phyloP scores from a whole-genome alignment of 2,888 invertebrate genomes.

The Sesia apiformis region DNA sequence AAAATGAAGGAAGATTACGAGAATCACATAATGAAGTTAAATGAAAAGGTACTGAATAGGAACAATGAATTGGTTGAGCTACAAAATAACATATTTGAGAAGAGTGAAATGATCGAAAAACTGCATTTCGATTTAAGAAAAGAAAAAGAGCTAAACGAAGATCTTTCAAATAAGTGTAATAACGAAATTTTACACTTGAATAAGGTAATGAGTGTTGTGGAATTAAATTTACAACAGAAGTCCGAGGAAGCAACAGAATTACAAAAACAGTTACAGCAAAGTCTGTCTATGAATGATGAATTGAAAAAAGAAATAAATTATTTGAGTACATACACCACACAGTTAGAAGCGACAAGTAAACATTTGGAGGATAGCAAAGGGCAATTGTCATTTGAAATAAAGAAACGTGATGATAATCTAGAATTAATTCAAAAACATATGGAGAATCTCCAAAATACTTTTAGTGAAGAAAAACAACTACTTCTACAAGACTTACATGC shows the following conservation, averaged over 20 bases:
- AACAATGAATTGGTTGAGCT: slow-evolving; percentile 58
- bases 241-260: slow-evolving; percentile 8
- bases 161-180: slow-evolving; percentile 29
- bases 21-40: slow-evolving; percentile 47
- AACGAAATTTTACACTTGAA: slow-evolving; percentile 24
- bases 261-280: slow-evolving; percentile 24
- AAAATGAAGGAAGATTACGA: slow-evolving; percentile 49
- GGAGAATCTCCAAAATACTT: slow-evolving; percentile 6
- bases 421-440: slow-evolving; percentile 20
- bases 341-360: slow-evolving; percentile 25
- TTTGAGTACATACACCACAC: slow-evolving; percentile 20
- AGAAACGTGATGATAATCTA: slow-evolving; percentile 23
- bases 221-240: slow-evolving; percentile 26
- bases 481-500: slow-evolving; percentile 34
- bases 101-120: slow-evolving; percentile 45
- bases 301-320: slow-evolving; percentile 29
- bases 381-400: slow-evolving; percentile 27
- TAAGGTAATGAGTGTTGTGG: slow-evolving; percentile 18
- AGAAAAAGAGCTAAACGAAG: slow-evolving; percentile 32
- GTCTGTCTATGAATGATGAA: slow-evolving; percentile 21
- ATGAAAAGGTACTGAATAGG: slow-evolving; percentile 53
- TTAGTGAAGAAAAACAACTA: slow-evolving; percentile 27
- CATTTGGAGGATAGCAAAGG: slow-evolving; percentile 26
- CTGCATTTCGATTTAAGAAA: slow-evolving; percentile 37
- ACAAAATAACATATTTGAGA: slow-evolving; percentile 46